Evolutionary conservation across 2,797 vertebrate species (phyloP), one percentile per base, ranked within the genome.

Genomic region (Parambassis ranga): DNA sequence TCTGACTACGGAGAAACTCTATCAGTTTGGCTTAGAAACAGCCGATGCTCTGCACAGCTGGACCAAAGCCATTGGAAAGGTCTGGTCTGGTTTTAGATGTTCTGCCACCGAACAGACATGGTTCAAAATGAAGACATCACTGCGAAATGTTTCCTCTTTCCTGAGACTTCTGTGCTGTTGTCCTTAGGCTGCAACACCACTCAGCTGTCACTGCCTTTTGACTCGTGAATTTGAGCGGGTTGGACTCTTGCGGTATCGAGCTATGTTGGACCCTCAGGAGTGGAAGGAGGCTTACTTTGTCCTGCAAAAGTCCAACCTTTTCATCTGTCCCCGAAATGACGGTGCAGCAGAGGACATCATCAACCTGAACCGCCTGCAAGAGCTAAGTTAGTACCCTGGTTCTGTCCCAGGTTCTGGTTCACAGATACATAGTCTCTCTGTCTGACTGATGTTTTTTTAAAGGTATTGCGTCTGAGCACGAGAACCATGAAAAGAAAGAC

Each of bases 281-380:
- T 99, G 97, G 97, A 95, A 94, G 83, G 90, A 93, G 47, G 96
- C 94, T 23, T 95, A 93, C 64, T 98, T 97, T 72, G 93, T 98
- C 67, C 93, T 99, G 71, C 96, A 97, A 85, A 98, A 97, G 83
- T 94, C 94, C 38, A 97, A 97, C 75, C 95, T 99, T 39, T 98
- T 97, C 87, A 92, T 99, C 79, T 98, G 96, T 60, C 95, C 96
- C 0, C 60, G 86, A 0, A 93, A 91, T 4, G 94, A 96, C 0
- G 92, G 93, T 0, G 94, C 94, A 0, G 93, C 95, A 0, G 97
- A 99, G 75, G 97, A 98, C 85, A 98, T 95, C 77, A 93, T 99
- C 75, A 97, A 98, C 88, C 92, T 99, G 16, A 95, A 96, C 51
- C 90, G 94, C 13, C 94, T 99, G 9, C 97, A 99, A 84, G 97